Base-by-base conservation (phyloP, 2,797 vertebrate species). In the Silurus aristotelis region DNA sequence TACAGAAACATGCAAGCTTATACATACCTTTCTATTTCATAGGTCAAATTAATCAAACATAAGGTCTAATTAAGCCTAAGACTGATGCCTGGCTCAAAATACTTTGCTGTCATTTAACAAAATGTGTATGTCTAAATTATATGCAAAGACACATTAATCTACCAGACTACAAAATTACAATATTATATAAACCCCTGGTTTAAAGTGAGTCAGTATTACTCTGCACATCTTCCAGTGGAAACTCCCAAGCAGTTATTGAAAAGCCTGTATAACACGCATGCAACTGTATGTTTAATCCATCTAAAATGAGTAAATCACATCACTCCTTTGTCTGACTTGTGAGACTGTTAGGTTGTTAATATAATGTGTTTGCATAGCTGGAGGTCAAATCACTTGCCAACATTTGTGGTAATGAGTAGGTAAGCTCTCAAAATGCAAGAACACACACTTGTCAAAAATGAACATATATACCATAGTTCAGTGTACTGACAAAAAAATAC, bases 251-350 rank as follows among this genome's bases (percentile, higher is more conserved):
- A 71, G 67, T 85, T 61, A 79, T 58, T 82, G 84, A 86, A 67
- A 60, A 83, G 78, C 83, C 46, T 87, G 46, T 85, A 84, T 85
- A 84, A 64, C 55, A 82, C 85, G 84, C 83, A 83, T 78, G 66
- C 70, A 71, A 87, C 75, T 0, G 2, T n/a, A n/a, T 63, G 12
- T 79, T 79, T 63, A 82, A 60, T 46, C 76, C 64, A 75, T 77
- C 58, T 72, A 76, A 83, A 86, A 80, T 80, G 25, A 82, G 84
- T 70, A 61, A 90, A 86, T 46, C 22, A 46, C 13, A 48, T 55
- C 20, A 31, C 79, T 79, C 73, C 60, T 25, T 88, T 89, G 77
- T 93, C 92, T 90, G 85, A 92, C 90, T 88, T 89, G 87, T 90
- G 92, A 90, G 88, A 87, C 88, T 84, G 88, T 86, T 85, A 87